Evolutionary conservation across 2,797 vertebrate genomes (phyloP).

Genomic region (Sarcoramphus papa): DNA sequence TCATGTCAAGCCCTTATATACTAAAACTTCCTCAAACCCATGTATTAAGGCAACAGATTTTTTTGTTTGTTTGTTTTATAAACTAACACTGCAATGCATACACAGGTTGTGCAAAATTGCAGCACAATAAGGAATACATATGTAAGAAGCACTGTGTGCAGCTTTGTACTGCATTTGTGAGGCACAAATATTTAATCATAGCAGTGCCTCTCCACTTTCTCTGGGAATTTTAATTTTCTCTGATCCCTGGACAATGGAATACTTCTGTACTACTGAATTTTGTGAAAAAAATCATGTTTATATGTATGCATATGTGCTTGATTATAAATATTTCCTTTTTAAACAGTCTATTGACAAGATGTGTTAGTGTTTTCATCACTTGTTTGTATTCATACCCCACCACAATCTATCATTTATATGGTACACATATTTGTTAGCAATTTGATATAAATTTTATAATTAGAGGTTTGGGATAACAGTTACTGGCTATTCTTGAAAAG

Average conservation of each 20-base stretch:
- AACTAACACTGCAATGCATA: not conserved
- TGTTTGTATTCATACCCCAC: not conserved
- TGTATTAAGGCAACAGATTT: rapidly evolving
- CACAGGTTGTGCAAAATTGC: not conserved
- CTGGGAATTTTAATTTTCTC: not conserved
- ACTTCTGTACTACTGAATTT: not conserved
- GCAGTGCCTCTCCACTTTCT: not conserved
- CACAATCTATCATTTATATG: not conserved
- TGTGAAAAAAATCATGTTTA: not conserved
- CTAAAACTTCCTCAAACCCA: not conserved
- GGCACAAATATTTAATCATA: not conserved
- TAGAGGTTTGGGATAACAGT: not conserved
- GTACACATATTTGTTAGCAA: not conserved
- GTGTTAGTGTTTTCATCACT: rapidly evolving
- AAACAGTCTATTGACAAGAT: not conserved
- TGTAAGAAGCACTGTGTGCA: not conserved
- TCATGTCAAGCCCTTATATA: not conserved
- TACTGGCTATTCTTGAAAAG: not conserved
- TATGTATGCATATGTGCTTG: not conserved
- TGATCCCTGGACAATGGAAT: not conserved
- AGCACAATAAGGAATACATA: not conserved
- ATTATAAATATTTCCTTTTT: not conserved
- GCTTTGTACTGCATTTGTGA: not conserved
- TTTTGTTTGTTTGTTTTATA: not conserved
- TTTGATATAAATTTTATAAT: not conserved